These are phyloP conservation scores for Stegodyphus dumicola DNA, from an alignment of 1,140 invertebrate genomes.

Conservation along the genomic window DNA sequence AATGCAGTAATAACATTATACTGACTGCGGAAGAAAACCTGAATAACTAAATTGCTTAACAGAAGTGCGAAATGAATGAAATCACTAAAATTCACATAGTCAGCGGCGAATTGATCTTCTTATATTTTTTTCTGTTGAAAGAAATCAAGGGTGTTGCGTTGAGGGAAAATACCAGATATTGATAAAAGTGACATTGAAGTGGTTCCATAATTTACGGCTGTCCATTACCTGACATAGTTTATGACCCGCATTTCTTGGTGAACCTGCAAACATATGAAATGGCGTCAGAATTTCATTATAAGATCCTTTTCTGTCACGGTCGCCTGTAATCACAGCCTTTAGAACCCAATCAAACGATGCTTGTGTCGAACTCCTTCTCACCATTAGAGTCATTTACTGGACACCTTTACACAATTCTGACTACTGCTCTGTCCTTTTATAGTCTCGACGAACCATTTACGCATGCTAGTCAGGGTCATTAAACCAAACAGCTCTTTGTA, in stretches of 20 bases:
- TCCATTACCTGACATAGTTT: constrained; percentile 55
- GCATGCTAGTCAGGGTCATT: constrained; percentile 45
- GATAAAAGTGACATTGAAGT: constrained; percentile 50
- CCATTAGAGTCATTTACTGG: constrained; percentile 26
- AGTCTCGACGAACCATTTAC: constrained; percentile 26
- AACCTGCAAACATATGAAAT: constrained; percentile 56
- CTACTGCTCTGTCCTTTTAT: constrained; percentile 44
- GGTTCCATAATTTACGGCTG: constrained; percentile 49
- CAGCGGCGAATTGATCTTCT: too few species aligned
- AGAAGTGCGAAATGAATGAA: too few species aligned
- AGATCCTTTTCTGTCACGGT: constrained; percentile 45
- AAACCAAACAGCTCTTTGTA: constrained; percentile 36
- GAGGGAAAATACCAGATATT: constrained; percentile 44
- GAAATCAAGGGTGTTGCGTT: constrained; percentile 19
- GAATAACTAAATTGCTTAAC: too few species aligned
- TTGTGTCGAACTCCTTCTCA: constrained; percentile 19
- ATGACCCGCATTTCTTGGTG: constrained; percentile 56
- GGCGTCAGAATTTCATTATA: constrained; percentile 60
- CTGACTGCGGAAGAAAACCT: too few species aligned
- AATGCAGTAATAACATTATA: too few species aligned
- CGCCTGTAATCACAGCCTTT: constrained; percentile 51
- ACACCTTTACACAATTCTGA: constrained; percentile 15
- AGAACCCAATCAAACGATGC: constrained; percentile 54
- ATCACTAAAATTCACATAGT: too few species aligned
- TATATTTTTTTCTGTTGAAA: too few species aligned